phyloP scores from a whole-genome alignment of 64 coral and sea anemone genomes.

The Trachythela sp. region DNA sequence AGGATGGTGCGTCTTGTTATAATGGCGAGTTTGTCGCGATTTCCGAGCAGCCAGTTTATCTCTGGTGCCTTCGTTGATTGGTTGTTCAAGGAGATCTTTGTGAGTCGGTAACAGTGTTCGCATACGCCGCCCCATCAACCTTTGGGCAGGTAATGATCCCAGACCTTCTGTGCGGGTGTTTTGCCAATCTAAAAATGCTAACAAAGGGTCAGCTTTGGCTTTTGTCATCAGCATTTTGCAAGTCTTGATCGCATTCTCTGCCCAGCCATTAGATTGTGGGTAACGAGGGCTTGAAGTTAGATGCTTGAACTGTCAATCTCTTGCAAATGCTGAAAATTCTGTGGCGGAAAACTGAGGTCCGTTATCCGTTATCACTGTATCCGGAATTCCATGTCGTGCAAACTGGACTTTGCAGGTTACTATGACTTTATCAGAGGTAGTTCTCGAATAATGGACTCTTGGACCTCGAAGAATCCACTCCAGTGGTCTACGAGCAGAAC shows the following conservation, averaged over 20 bases:
- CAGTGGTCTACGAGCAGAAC: constrained; percentile 49
- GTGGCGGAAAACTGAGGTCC: constrained; percentile 17
- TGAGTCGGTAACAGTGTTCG: too few relatives aligned
- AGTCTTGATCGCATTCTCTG: constrained; percentile 20
- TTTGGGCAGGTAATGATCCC: too few relatives aligned
- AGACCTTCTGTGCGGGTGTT: too few relatives aligned
- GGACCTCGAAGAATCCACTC: constrained; percentile 49
- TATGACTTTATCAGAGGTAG: constrained; percentile 29
- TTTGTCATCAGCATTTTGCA: too few relatives aligned
- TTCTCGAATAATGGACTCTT: constrained; percentile 36
- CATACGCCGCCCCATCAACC: too few relatives aligned
- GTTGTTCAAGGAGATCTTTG: too few relatives aligned
- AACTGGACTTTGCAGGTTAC: constrained; percentile 35
- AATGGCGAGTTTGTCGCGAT: too few relatives aligned
- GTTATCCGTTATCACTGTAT: constrained; percentile 22
- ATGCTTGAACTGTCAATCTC: background rate
- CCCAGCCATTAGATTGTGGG: background rate
- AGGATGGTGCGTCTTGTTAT: too few relatives aligned
- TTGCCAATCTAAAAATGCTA: too few relatives aligned
- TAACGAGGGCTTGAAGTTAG: background rate
- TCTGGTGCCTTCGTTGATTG: too few relatives aligned
- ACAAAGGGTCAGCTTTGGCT: too few relatives aligned
- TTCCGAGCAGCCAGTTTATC: too few relatives aligned
- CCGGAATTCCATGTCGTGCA: constrained; percentile 27
- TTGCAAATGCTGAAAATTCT: background rate